Base-by-base conservation (phyloP, 2,797 vertebrate species). In the Pseudochromis fuscus region DNA sequence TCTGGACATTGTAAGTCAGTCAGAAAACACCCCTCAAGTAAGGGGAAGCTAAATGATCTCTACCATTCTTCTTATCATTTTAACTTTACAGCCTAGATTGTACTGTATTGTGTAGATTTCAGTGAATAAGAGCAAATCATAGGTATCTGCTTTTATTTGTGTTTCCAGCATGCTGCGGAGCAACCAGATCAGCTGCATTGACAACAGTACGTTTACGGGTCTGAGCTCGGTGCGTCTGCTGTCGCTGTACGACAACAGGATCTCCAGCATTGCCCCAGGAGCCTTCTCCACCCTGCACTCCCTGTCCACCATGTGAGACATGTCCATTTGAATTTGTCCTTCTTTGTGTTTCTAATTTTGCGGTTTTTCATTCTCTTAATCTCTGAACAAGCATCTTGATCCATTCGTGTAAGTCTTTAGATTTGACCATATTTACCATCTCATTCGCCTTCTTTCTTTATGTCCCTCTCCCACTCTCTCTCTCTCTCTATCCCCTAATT, bases 231-330 rank as follows among this genome's bases (percentile, higher is more conserved):
- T 99, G 23, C 96, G 98, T 15, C 90, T 99, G 86, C 95, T 99
- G 60, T 99, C 98, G 0, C 93, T 99, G 12, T 99, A 99, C 0
- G 98, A 99, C 90, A 99, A 99, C 92, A 94, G 96, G 58, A 99
- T 99, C 82, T 95, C 96, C 81, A 97, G 96, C 0, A 94, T 99
- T 59, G 95, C 96, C 33, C 98, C 97, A 0, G 97, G 96, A 72
- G 96, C 98, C 58, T 99, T 99, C 13, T 94, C 95, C 81, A 98
- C 97, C 0, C 94, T 99, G 11, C 97, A 99, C 86, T 98, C 98
- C 0, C 95, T 99, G 65, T 99, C 98, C 38, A 99, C 98, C 0
- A 95, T 99, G 97, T 99, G 78, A 97, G 97, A 84, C 45, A 15
- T 21, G 51, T 10, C 38, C 16, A 5, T 19, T 1, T 7, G 2